Base-by-base conservation (phyloP, 1,140 invertebrate genomes). In the Lucilia cuprina region DNA sequence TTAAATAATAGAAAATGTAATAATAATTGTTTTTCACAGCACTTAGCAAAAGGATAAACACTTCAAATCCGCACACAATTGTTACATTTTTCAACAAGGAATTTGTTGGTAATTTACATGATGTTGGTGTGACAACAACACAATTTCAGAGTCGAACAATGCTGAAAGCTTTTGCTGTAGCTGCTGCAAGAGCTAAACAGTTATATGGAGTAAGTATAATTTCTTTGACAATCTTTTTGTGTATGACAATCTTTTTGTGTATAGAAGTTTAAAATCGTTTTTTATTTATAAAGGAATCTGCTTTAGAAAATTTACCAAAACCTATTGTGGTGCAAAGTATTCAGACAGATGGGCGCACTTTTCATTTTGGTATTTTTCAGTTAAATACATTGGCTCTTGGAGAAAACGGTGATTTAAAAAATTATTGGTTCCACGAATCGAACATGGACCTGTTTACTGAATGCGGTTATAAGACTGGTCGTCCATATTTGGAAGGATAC, bases 241-340 rank as follows among this genome's bases (percentile, higher is more conserved):
- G n/a, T n/a, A n/a, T 10, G 41, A 5, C 41, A 10, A 0, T 41
- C 41, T 41, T 8, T 7, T 41, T 41, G 41, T 41, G 41, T 7
- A 41, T 74, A 84, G 82, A 47, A 80, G 83, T 84, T 75, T 49
- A 75, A 75, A 75, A 30, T 75, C 12, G 19, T 83, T 8, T 41
- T 83, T 50, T 74, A 86, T 74, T 85, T 86, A 41, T 30, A 30
- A 83, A 95, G 94, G 91, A 93, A 41, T 88, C 94, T 87, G 92
- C 35, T 7, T 17, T 95, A 2, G 93, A 93, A 87, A 91, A 94
- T 85, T 92, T 96, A 74, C 94, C 95, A 17, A 93, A 95, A 87
- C 97, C 97, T n/a, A 92, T 98, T 75, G 94, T 94, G 41, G 89
- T 97, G 12, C 97, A 98, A 88, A 95, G 95, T 88, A 92, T 98